Conservation (phyloP, 2,888 invertebrate species). For the Rhodophaea formosa region DNA sequence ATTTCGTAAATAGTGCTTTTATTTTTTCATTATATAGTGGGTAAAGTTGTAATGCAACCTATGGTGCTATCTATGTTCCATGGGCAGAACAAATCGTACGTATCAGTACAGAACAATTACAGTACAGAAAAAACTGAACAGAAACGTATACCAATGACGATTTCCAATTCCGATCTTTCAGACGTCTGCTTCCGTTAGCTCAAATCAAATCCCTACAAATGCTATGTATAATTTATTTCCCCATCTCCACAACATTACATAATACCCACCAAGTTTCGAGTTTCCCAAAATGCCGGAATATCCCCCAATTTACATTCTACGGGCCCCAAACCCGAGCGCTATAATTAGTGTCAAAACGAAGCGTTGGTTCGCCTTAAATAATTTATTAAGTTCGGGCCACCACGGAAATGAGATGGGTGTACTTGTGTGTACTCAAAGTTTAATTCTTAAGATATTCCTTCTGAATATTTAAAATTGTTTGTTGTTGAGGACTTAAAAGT, state of each 20-base stretch:
- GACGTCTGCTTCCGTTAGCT: too few species aligned
- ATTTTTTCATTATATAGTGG: too few species aligned
- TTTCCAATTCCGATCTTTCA: too few species aligned
- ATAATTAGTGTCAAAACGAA: constrained; percentile 19
- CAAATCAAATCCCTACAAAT: not conserved
- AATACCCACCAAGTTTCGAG: not conserved
- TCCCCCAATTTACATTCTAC: constrained; percentile 9
- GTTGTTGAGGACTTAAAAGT: not conserved
- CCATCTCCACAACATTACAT: not conserved
- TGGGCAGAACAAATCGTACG: too few species aligned
- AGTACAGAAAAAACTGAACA: too few species aligned
- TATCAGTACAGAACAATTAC: too few species aligned
- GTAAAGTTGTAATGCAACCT: too few species aligned
- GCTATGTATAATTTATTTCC: not conserved
- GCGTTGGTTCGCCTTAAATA: constrained; percentile 15
- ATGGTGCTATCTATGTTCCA: too few species aligned
- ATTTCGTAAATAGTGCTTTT: too few species aligned
- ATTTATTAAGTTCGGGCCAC: constrained; percentile 16
- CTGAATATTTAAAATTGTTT: constrained; percentile 2
- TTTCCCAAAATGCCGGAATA: not conserved
- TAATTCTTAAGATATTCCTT: not conserved
- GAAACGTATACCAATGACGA: too few species aligned
- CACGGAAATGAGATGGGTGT: constrained; percentile 6
- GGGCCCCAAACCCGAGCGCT: constrained; percentile 1
- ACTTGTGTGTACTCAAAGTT: not conserved